These are phyloP conservation scores for Laticauda colubrina DNA, from an alignment of 2,113 vertebrate genomes.

Conservation along the genomic window DNA sequence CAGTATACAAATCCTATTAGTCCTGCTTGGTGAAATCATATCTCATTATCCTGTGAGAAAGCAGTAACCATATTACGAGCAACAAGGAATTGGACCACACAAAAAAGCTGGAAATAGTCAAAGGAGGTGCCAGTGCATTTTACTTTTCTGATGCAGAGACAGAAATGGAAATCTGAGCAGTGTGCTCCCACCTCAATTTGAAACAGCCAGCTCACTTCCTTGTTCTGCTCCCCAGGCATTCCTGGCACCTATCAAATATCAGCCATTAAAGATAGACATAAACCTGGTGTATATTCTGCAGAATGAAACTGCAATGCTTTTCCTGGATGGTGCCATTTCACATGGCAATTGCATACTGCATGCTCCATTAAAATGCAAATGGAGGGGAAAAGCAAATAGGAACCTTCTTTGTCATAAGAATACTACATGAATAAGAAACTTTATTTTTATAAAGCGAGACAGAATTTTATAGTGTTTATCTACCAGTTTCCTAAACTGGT, in stretches of 20 bases:
- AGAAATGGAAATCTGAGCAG: neutral
- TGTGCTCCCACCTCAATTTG: neutral
- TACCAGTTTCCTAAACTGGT: neutral
- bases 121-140: neutral
- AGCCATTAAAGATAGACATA: neutral
- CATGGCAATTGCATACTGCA: neutral
- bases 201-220: slow-evolving; percentile 13
- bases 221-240: slow-evolving; percentile 2
- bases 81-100: neutral
- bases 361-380: neutral
- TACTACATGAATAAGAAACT: neutral
- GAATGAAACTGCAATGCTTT: neutral
- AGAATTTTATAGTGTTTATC: too few species aligned
- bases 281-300: neutral
- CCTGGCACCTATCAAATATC: slow-evolving; percentile 13
- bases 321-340: neutral
- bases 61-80: neutral
- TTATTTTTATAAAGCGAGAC: neutral
- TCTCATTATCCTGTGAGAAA: neutral
- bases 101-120: neutral
- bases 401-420: neutral
- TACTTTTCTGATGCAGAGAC: neutral
- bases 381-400: neutral
- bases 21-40: neutral
- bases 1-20: neutral